Base-by-base conservation (phyloP, 2,113 vertebrate genomes). In the Probosciger aterrimus region DNA sequence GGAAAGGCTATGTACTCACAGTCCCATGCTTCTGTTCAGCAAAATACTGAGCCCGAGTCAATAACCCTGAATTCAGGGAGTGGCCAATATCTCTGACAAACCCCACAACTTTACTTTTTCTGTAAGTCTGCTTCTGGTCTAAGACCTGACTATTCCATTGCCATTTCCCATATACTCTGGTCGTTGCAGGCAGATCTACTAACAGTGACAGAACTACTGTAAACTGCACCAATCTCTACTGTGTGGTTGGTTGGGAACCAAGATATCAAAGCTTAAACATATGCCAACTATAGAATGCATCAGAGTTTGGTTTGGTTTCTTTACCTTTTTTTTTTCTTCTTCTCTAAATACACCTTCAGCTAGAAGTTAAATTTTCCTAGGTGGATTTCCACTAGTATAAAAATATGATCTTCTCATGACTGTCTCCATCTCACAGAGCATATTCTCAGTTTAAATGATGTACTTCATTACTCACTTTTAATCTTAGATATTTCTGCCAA, bases 161-260 rank as follows among this genome's bases (percentile, higher is more conserved):
- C 16, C n/a, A 80, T 86, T 53, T 86, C 31, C n/a, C 41, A 12
- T 30, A 15, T 33, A 10, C 11, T 43, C 70, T 18, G 30, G 6
- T 14, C 87, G 43, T 5, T 62, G 17, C 4, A 59, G 33, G 22
- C 85, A 69, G 47, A 39, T 17, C 39, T 50, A 0, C 37, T 64
- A n/a, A 60, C 35, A 41, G 18, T 11, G 22, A 84, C 37, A 63
- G 44, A 33, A 64, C 16, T 75, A 8, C 22, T 68, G 8, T 30
- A 28, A 68, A 2, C 22, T 59, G 10, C 25, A 65, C 5, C 0
- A 0, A 14, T 28, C 62, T 19, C 47, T 64, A 28, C 14, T 30
- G 10, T 23, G 22, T 52, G 46, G 4, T 22, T 37, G 53, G 5
- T 17, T 59, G 55, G 11, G 46, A 84, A 87, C 10, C 10, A 59